phyloP scores from a whole-genome alignment of 2,113 vertebrate species.

The Lepus europaeus region DNA sequence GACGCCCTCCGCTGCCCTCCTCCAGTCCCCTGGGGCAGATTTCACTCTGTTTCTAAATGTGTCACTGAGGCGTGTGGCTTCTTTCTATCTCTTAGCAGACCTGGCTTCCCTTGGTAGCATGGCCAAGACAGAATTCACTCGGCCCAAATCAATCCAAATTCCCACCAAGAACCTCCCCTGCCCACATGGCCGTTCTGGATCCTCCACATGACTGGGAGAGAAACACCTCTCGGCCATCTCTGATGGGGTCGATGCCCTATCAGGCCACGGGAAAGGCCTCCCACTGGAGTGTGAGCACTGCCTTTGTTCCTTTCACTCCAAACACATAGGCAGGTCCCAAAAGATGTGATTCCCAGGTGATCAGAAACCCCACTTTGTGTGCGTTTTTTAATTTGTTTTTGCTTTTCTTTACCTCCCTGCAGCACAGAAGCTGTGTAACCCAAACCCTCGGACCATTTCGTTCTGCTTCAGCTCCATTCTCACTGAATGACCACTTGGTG shows the following conservation, averaged over 20 bases:
- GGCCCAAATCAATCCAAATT: constrained; percentile 41
- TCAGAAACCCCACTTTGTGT: background rate
- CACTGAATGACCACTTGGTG: constrained; percentile 35
- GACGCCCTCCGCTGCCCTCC: background rate
- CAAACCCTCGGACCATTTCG: constrained; percentile 32
- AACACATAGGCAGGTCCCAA: background rate
- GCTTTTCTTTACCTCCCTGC: background rate
- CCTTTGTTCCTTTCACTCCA: background rate
- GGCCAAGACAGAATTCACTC: constrained; percentile 53
- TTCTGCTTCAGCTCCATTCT: constrained; percentile 54
- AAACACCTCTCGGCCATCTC: constrained; percentile 34
- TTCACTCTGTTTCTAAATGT: background rate
- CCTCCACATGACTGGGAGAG: constrained; percentile 50
- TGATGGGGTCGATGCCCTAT: background rate
- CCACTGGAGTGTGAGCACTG: background rate
- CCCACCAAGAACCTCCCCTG: constrained; percentile 56
- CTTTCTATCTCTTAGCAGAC: background rate
- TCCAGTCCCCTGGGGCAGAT: background rate
- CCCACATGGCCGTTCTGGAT: background rate
- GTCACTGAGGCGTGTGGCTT: background rate
- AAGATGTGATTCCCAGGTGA: background rate
- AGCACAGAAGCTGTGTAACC: constrained; percentile 41
- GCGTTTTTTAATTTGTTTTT: background rate
- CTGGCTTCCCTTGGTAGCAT: constrained; percentile 39
- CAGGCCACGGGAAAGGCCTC: background rate